Evolutionary conservation across 2,113 vertebrate species (phyloP), one percentile per base, ranked within the genome.

Genomic region (Pterocles burchelli): DNA sequence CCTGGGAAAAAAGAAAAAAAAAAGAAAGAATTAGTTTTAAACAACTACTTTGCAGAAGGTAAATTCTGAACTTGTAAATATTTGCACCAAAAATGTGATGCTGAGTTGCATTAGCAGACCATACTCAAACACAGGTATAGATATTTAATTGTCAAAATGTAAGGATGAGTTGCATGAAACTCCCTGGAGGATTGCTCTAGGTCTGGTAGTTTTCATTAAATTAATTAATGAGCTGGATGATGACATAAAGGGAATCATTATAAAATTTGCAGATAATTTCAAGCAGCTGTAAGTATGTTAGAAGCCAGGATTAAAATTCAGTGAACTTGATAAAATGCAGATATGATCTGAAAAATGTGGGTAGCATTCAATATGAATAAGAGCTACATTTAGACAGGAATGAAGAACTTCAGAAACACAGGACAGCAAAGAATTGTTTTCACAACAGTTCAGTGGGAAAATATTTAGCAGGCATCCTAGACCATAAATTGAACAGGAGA

Each of bases 251-350:
- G 62, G 63, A 80, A 80, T 92, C 13, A 49, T 90, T 88, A 92
- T 90, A 88, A 80, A 92, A 90, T 92, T 90, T 94, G 41, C 55
- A 83, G 79, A 59, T 77, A 74, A 90, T 92, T 93, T 90, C 51
- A 83, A 83, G 82, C 79, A 92, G 55, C 75, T 85, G 43, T 59
- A 92, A 74, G 24, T 66, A 71, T 6, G 5, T 59, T 74, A 84
- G 83, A 84, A 72, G 33, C 51, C 43, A 90, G 34, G 16, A 88
- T 71, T 93, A 94, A 80, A 91, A 95, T 90, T 77, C 51, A 55
- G 33, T 38, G 46, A 43, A 74, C 59, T 74, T 88, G 68, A 83
- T 84, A 88, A 93, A 86, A 48, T 62, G 34, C 72, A 90, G 72
- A 31, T 80, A 88, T 8, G 59, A 84, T 88, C 75, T 77, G 65